These are phyloP conservation scores for Stegostoma tigrinum DNA, from an alignment of 2,113 vertebrate species.

Conservation along the genomic window DNA sequence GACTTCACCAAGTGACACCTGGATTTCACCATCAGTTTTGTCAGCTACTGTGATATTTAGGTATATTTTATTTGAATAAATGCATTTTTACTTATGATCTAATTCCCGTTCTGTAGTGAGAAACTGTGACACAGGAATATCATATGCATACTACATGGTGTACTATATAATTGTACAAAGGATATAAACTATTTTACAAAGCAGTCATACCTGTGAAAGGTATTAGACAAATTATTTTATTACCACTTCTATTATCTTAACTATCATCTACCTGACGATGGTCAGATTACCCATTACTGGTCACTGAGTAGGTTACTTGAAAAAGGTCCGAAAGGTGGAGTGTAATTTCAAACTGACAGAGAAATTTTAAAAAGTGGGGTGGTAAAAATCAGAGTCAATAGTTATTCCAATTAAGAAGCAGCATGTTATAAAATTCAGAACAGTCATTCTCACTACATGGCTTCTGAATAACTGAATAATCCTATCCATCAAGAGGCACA, in stretches of 20 bases:
- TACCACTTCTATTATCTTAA: not conserved
- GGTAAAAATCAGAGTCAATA: not conserved
- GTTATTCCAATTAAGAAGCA: not conserved
- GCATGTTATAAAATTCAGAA: not conserved
- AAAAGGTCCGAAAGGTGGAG: not conserved
- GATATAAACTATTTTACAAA: not conserved
- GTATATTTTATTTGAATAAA: not conserved
- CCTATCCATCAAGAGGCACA: not conserved
- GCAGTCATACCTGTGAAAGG: not conserved
- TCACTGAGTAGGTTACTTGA: not conserved
- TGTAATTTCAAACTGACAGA: not conserved
- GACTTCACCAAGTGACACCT: not conserved
- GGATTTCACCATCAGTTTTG: not conserved
- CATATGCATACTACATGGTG: not conserved
- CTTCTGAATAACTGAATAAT: not conserved
- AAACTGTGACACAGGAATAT: not conserved
- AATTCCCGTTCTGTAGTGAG: not conserved
- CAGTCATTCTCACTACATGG: not conserved
- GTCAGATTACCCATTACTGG: not conserved
- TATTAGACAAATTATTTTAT: not conserved
- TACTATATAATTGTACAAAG: not conserved
- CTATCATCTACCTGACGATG: not conserved
- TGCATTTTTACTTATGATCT: not conserved
- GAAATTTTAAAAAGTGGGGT: not conserved
- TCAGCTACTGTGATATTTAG: not conserved